Evolutionary conservation across 2,888 invertebrate species (phyloP).

Genomic region (Leptopilina drosophilae): DNA sequence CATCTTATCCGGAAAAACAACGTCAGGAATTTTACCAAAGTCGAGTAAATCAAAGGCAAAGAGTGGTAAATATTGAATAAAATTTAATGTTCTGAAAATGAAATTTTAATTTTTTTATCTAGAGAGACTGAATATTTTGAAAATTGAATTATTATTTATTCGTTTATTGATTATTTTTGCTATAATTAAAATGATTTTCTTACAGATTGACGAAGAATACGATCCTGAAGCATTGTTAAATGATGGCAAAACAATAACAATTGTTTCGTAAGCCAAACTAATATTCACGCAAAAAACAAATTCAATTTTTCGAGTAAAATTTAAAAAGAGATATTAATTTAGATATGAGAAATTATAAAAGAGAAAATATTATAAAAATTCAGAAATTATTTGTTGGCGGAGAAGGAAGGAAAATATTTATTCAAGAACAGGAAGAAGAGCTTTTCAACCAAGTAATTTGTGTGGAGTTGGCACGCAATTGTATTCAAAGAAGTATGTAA

Average conservation of each 20-base stretch:
- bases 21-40: slow-evolving; percentile 60
- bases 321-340: too few species aligned
- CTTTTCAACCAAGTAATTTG: not conserved
- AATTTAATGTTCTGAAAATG: too few species aligned
- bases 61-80: not conserved
- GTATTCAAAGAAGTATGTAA: slow-evolving; percentile 7
- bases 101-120: too few species aligned
- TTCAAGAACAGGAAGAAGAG: not conserved
- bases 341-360: too few species aligned
- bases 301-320: too few species aligned
- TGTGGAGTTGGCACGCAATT: not conserved
- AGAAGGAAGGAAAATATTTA: not conserved
- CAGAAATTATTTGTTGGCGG: not conserved
- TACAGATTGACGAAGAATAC: slow-evolving; percentile 8
- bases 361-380: too few species aligned
- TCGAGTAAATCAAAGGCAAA: slow-evolving; percentile 12
- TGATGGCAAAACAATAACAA: not conserved
- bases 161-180: too few species aligned
- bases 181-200: too few species aligned
- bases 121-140: too few species aligned
- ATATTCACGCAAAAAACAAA: too few species aligned
- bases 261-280: not conserved
- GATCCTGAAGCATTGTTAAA: slow-evolving; percentile 4
- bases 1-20: slow-evolving; percentile 73
- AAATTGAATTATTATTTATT: too few species aligned